phyloP scores from a whole-genome alignment of 2,888 invertebrate genomes.

The Pollenia angustigena region DNA sequence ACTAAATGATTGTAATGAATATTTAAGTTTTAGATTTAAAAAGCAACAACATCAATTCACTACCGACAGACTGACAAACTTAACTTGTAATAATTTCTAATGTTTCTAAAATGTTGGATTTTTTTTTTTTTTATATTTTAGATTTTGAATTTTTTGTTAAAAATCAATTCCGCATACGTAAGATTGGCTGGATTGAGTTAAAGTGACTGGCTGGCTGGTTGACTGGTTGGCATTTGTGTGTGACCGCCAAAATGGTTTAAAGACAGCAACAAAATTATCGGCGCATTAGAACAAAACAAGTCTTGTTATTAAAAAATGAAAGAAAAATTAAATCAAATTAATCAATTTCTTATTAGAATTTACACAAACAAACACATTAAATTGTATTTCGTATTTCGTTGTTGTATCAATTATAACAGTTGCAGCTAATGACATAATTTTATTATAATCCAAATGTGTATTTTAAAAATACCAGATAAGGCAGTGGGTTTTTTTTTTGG shows the following conservation, averaged over 20 bases:
- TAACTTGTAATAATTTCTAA: constrained; percentile 39
- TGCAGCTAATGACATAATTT: no score
- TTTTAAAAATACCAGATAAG: no score
- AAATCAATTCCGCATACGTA: constrained; percentile 81
- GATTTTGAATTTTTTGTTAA: constrained; percentile 78
- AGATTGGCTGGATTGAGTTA: constrained; percentile 53
- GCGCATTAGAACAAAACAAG: constrained; percentile 58
- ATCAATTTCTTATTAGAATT: constrained; percentile 40
- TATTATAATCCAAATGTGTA: no score
- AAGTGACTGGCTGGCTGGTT: constrained; percentile 11
- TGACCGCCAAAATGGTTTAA: constrained; percentile 51
- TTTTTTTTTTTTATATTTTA: constrained; percentile 24
- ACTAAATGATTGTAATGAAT: constrained; percentile 33
- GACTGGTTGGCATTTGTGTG: constrained; percentile 42
- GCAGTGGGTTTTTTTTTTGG: no score
- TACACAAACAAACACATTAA: background rate
- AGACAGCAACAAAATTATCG: constrained; percentile 34
- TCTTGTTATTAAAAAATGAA: constrained; percentile 41
- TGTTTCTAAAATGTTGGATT: constrained; percentile 42
- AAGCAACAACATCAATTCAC: constrained; percentile 24
- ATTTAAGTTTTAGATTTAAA: constrained; percentile 37
- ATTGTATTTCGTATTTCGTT: background rate
- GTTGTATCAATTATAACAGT: no score
- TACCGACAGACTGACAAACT: constrained; percentile 15
- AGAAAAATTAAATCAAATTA: constrained; percentile 27